These are phyloP conservation scores for Nesidiocoris tenuis DNA, from an alignment of 2,888 invertebrate genomes.

Conservation along the genomic window DNA sequence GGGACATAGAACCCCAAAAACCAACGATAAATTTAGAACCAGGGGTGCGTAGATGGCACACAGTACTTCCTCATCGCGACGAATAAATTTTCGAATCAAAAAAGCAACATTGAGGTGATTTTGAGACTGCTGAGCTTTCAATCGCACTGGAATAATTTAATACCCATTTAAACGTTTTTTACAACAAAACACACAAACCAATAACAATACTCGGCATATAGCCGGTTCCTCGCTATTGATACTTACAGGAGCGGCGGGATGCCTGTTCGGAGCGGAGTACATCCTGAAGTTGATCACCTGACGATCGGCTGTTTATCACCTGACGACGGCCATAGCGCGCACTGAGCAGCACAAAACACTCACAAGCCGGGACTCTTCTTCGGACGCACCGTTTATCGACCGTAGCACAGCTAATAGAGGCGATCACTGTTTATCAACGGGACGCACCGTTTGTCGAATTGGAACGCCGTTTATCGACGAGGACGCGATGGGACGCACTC, in stretches of 20 bases:
- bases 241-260: constrained; percentile 38
- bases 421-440: background rate
- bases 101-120: no score
- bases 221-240: background rate
- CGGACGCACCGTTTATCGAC: no score
- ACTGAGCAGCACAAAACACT: background rate
- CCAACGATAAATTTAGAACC: no score
- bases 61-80: no score
- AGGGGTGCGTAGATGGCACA: no score
- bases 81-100: no score
- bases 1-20: no score
- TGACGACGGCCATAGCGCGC: background rate
- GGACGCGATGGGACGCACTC: background rate
- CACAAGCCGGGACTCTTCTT: background rate
- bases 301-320: constrained; percentile 5
- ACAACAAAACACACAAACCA: no score
- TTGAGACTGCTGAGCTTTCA: no score
- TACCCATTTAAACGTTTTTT: no score
- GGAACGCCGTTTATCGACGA: background rate
- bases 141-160: no score
- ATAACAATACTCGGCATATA: background rate
- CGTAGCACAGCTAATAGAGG: no score
- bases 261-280: constrained; percentile 39
- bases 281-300: constrained; percentile 35
- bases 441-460: background rate